A percentile compares a stretch with the other conserved stretches of the same genome.
Conservation (phyloP, 1,140 invertebrate genomes). For the Parasteatoda tepidariorum region DNA sequence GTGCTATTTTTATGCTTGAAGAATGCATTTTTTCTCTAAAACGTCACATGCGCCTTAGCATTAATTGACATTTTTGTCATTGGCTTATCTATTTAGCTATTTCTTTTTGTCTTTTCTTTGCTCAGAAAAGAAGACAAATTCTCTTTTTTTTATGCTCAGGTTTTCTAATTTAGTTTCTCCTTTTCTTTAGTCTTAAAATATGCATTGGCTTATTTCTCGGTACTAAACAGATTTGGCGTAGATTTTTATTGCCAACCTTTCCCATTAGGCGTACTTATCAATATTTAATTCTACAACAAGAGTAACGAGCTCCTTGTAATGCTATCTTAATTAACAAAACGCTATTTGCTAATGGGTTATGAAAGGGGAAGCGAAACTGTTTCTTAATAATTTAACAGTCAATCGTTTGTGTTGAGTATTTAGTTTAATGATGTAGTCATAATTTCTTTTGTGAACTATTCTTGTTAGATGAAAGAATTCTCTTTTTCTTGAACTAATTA, state of each 20-base stretch:
- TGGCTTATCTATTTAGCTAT: no score
- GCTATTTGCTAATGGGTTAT: neutral
- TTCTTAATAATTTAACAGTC: neutral
- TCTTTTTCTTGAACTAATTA: no score
- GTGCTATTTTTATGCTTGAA: no score
- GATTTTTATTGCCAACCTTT: neutral
- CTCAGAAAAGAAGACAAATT: neutral
- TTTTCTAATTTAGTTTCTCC: neutral
- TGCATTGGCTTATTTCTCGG: constrained; percentile 19
- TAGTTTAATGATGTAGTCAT: neutral
- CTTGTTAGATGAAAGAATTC: no score
- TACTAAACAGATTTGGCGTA: constrained; percentile 16
- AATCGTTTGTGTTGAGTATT: neutral
- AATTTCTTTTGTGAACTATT: neutral
- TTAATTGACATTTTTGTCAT: no score
- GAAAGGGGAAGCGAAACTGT: neutral
- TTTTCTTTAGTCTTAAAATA: constrained; percentile 11
- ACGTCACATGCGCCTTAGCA: no score
- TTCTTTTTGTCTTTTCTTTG: no score
- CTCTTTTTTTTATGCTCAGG: neutral
- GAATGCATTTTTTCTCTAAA: no score
- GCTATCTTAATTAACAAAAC: neutral
- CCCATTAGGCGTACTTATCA: neutral
- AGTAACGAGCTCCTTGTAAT: neutral
- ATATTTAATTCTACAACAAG: neutral